Evolutionary conservation across 2,797 vertebrate genomes (phyloP).

Genomic region (Acanthornis magna): DNA sequence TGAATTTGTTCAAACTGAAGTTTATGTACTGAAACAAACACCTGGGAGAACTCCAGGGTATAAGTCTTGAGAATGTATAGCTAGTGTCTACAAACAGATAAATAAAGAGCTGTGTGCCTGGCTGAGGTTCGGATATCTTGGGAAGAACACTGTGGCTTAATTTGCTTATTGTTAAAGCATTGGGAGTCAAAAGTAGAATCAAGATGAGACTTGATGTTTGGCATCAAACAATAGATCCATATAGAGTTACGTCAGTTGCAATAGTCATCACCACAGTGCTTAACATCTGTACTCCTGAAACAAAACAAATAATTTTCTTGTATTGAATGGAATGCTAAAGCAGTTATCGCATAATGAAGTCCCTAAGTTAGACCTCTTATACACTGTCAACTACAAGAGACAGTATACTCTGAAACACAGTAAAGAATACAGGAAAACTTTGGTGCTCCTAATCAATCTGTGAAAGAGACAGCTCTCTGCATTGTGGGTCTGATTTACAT

Average conservation of each 20-base stretch:
- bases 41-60: not conserved
- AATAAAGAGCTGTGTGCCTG: not conserved
- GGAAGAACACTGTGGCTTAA: not conserved
- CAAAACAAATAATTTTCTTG: not conserved
- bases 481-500: not conserved
- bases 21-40: slow-evolving; percentile 11
- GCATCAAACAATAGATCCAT: not conserved
- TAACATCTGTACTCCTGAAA: not conserved
- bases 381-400: not conserved
- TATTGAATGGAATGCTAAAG: not conserved
- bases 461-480: not conserved
- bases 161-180: not conserved
- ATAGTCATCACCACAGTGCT: not conserved
- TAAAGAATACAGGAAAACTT: not conserved
- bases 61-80: not conserved
- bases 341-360: not conserved
- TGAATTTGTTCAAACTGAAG: slow-evolving; percentile 7
- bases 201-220: not conserved
- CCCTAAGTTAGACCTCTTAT: not conserved
- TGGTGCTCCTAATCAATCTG: not conserved
- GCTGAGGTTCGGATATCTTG: not conserved
- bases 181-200: not conserved
- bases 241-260: not conserved
- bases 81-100: not conserved
- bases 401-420: not conserved